A percentile compares a stretch with the other conserved stretches of the same genome.
Evolutionary conservation across 53 echinoderm and acorn worm species (phyloP).

Genomic region (Apostichopus leukothele): DNA sequence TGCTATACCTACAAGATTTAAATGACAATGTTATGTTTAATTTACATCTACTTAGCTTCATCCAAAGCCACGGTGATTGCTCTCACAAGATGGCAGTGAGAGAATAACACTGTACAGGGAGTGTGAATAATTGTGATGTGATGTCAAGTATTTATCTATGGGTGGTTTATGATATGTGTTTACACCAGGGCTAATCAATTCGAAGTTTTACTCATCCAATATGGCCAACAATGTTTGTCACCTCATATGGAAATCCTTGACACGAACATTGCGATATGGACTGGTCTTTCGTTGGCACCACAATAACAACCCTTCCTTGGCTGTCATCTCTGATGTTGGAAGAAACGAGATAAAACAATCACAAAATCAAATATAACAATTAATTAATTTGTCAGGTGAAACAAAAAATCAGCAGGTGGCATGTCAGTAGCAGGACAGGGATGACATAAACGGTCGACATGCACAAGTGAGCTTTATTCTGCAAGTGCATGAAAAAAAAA

Average conservation of each 20-base stretch:
- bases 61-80: too few relatives aligned
- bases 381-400: not conserved
- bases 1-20: too few relatives aligned
- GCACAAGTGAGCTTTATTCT: not conserved
- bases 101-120: too few relatives aligned
- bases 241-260: slow-evolving; percentile 95
- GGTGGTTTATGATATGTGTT: too few relatives aligned
- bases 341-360: slow-evolving; percentile 44
- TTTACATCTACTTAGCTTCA: too few relatives aligned
- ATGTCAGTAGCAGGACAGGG: not conserved
- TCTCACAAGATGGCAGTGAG: too few relatives aligned
- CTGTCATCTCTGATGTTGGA: slow-evolving; percentile 68
- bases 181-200: too few relatives aligned
- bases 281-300: slow-evolving; percentile 96
- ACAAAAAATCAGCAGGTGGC: slow-evolving; percentile 42
- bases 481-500: not conserved
- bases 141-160: too few relatives aligned
- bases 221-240: slow-evolving; percentile 45
- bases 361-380: not conserved
- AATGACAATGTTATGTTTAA: too few relatives aligned
- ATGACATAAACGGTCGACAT: not conserved
- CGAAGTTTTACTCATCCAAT: too few relatives aligned
- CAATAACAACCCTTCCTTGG: slow-evolving; percentile 89
- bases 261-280: slow-evolving; percentile 88
- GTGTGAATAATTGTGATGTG: too few relatives aligned